These are phyloP conservation scores for Oscheius sp. DNA, from an alignment of 2,888 invertebrate species.

Conservation along the genomic window DNA sequence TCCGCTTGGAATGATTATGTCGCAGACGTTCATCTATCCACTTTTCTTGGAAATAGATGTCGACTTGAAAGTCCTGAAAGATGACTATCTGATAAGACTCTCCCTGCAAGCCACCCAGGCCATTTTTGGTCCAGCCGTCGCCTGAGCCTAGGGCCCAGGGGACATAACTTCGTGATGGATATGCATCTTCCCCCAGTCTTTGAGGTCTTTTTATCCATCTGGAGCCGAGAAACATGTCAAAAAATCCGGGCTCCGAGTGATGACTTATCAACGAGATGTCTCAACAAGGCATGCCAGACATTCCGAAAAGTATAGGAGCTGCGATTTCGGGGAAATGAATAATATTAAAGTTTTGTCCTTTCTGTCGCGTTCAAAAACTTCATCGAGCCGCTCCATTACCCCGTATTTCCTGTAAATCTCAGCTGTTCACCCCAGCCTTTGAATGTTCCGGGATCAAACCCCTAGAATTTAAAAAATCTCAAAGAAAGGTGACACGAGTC, in stretches of 20 bases:
- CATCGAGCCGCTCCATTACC: not conserved
- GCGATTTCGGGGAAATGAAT: not conserved
- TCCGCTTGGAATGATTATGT: constrained; percentile 67
- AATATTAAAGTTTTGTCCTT: not conserved
- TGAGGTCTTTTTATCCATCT: constrained; percentile 1
- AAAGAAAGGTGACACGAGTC: too few relatives aligned
- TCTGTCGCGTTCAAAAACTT: not conserved
- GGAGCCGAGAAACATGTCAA: constrained; percentile 11
- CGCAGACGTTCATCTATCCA: constrained; percentile 69
- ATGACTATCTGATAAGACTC: not conserved
- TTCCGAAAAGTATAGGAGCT: not conserved
- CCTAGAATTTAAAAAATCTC: too few relatives aligned
- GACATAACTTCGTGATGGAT: constrained; percentile 26
- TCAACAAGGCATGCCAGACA: not conserved
- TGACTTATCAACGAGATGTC: not conserved
- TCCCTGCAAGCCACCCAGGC: constrained; percentile 1
- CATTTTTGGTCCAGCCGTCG: constrained; percentile 6
- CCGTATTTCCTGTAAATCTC: not conserved
- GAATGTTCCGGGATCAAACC: too few relatives aligned
- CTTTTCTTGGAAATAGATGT: constrained; percentile 72
- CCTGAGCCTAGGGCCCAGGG: not conserved
- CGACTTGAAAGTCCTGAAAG: constrained; percentile 72
- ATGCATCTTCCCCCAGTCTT: not conserved
- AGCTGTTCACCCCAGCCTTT: too few relatives aligned
- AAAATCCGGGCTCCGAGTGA: not conserved